A percentile compares a stretch with the other conserved stretches of the same genome.
These are phyloP conservation scores for Chiroxiphia lanceolata DNA, from an alignment of 2,797 vertebrate species.

Conservation along the genomic window DNA sequence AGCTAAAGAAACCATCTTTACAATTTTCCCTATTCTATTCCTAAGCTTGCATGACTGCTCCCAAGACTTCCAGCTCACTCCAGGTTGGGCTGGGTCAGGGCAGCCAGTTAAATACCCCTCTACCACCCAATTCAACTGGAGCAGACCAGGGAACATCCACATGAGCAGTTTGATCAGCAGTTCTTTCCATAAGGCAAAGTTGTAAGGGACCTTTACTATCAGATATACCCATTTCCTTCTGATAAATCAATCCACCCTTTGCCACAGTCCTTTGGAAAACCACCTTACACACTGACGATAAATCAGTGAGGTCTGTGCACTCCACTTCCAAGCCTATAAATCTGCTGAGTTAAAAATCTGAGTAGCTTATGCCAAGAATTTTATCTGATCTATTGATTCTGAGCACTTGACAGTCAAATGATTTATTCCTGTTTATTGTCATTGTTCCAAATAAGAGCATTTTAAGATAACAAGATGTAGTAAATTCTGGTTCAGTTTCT, in stretches of 20 bases:
- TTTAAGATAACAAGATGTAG: not conserved
- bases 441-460: not conserved
- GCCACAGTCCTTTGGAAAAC: not conserved
- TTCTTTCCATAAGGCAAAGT: not conserved
- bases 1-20: not conserved
- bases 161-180: fast-evolving
- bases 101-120: not conserved
- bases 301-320: not conserved
- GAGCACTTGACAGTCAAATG: not conserved
- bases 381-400: not conserved
- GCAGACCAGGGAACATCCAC: not conserved
- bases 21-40: not conserved
- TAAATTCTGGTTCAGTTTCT: not conserved
- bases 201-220: not conserved
- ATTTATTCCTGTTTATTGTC: not conserved
- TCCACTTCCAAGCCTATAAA: not conserved
- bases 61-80: not conserved
- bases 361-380: not conserved
- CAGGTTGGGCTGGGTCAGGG: not conserved
- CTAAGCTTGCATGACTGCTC: not conserved
- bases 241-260: not conserved
- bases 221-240: not conserved
- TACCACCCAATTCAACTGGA: not conserved
- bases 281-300: fast-evolving
- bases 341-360: not conserved